Base-by-base conservation (phyloP, 2,888 invertebrate species). In the Ptychoptera albimana region DNA sequence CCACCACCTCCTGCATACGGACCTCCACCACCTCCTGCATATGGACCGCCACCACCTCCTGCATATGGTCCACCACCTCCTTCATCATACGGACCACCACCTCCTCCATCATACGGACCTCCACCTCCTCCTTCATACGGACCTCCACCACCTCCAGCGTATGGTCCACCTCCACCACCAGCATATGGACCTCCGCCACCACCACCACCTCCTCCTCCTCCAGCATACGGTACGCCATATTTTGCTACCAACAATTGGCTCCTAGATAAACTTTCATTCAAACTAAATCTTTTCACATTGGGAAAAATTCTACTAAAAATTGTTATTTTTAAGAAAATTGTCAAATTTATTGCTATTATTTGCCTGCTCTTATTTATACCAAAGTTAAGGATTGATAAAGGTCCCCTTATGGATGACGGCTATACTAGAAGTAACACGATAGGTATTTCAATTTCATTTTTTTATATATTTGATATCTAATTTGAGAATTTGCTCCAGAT, bases 291-390 rank as follows among this genome's bases (percentile, higher is more conserved):
- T 2, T 70, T 79, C 48, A 81, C 82, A 0, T 61, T 83, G 44
- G 81, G 81, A 1, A 85, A 85, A 63, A 72, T 85, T 46, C 55
- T 85, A 45, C 60, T 85, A 32, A 86, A 86, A 59, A 60, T 85
- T 42, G 64, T 85, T 5, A 77, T 86, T 52, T 84, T 86, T 60
- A 86, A 86, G 63, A 80, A 85, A 63, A 75, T 84, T 43, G 77
- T 86, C 46, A 82, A 83, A 53, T 83, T 85, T 63, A 74, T 85
- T 37, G 84, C 79, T 0, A 69, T 83, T 6, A 73, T 84, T 53
- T 84, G 79, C 56, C 68, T 85, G 57, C 61, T 86, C 52, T 63
- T 86, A 43, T 82, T 85, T 57, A 74, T 85, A 50, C 85, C 86
- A 1, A 80, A 80, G 58, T 60, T 82, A 15, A 60, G 61, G 45